These are phyloP conservation scores for Pterocles orientalis DNA, from an alignment of 2,113 vertebrate species.

Conservation along the genomic window DNA sequence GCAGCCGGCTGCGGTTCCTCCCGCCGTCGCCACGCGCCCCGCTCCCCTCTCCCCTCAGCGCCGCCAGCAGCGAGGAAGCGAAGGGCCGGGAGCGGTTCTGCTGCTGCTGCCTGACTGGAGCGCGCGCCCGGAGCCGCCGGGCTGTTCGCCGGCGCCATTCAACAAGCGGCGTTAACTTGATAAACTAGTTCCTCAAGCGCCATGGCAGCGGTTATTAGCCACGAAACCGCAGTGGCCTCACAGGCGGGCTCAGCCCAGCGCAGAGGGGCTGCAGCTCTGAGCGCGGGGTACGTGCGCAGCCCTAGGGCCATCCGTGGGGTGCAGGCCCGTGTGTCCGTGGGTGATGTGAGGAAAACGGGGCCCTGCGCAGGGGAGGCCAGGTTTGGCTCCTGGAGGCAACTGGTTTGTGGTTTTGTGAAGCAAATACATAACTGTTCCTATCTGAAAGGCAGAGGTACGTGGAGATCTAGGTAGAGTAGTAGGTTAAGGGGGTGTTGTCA, in stretches of 20 bases:
- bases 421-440: neutral
- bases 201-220: accelerated
- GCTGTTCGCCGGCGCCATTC: neutral
- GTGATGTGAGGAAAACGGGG: too few species aligned
- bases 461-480: neutral
- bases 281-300: too few species aligned
- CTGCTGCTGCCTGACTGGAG: neutral
- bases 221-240: too few species aligned
- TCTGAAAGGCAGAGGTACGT: neutral
- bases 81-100: neutral
- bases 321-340: too few species aligned
- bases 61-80: neutral
- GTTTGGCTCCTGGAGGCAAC: neutral
- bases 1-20: neutral
- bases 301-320: too few species aligned
- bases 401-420: neutral
- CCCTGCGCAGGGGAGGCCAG: accelerated
- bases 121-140: neutral
- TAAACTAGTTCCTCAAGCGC: neutral
- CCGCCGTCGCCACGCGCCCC: neutral
- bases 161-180: neutral
- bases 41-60: neutral
- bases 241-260: too few species aligned
- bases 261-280: too few species aligned
- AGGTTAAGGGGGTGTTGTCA: neutral